A percentile compares a stretch with the other conserved stretches of the same genome.
Evolutionary conservation across 2,797 vertebrate genomes (phyloP).

Genomic region (Podarcis lilfordi): DNA sequence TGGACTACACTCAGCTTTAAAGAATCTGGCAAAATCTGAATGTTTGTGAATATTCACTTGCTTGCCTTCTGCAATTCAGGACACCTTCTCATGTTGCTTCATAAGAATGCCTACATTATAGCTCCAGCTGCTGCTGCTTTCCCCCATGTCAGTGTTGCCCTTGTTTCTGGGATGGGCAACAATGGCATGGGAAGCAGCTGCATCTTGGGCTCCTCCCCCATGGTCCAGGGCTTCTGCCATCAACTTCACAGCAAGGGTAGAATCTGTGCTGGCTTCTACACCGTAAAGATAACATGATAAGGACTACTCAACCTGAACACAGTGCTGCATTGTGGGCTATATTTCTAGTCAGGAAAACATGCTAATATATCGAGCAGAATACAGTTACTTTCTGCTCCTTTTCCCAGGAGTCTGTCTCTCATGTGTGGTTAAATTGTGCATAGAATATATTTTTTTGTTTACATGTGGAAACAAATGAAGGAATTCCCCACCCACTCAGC

Average conservation of each 20-base stretch:
- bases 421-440: constrained; percentile 45
- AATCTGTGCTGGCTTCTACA: not conserved
- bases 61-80: too few species aligned
- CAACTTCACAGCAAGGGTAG: not conserved
- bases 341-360: constrained; percentile 16
- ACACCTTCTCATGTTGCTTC: not conserved
- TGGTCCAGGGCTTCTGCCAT: not conserved
- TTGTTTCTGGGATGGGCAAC: not conserved
- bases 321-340: not conserved
- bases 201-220: not conserved
- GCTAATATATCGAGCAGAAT: constrained; percentile 62
- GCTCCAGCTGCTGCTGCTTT: not conserved
- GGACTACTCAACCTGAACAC: not conserved
- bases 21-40: too few species aligned
- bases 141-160: not conserved
- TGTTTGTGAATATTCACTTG: too few species aligned
- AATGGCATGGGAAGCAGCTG: not conserved
- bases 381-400: constrained; percentile 47
- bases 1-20: too few species aligned
- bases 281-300: not conserved
- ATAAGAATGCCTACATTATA: not conserved
- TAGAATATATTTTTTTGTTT: constrained; percentile 62
- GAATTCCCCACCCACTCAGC: constrained; percentile 52
- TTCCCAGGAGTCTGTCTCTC: constrained; percentile 41
- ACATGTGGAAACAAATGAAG: constrained; percentile 53